Evolutionary conservation across 2,888 invertebrate species (phyloP), one percentile per base, ranked within the genome.

Genomic region (Rutpela maculata): DNA sequence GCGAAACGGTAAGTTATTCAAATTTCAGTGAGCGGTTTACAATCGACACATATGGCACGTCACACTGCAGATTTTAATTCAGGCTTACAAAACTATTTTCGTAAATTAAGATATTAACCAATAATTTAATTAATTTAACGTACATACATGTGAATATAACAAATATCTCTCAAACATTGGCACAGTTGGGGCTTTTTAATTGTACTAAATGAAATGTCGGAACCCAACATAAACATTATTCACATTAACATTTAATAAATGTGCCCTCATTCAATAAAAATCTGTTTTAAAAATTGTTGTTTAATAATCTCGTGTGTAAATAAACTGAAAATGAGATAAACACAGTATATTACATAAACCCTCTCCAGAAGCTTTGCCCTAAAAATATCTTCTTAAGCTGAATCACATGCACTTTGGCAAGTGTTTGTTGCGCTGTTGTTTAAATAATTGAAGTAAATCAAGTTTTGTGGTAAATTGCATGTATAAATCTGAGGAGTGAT

Each of bases 331-430:
- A 65, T 22, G 12, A 65, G 15, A 43, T 6, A 19, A 38, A 43
- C 43, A 6, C 43, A 19, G 18, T 11, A 18, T 3, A 15, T 43
- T 19, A 1, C 38, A 63, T 63, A 63, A 65, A 65, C 43, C 18
- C 38, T 18, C 65, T 11, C 19, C 22, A 15, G 15, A 65, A 65
- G 12, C 17, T 19, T 65, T 43, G n/a, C 38, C 17, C 10, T 11
- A 15, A 17, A 38, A n/a, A 56, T n/a, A 31, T 9, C 35, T 55
- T 12, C 10, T 38, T 43, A 17, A 59, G 15, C 35, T 12, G 19
- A 35, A 35, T 4, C 38, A 70, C 43, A 70, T 60, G 43, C 35
- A 60, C 60, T 59, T 70, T 60, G 70, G 70, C 70, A 60, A 70
- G 60, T 59, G 35, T 57, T 26, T 26, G 57, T 31, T 43, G 18